Evolutionary conservation across 2,888 invertebrate genomes (phyloP), one percentile per base, ranked within the genome.

Genomic region (Allacma fusca): DNA sequence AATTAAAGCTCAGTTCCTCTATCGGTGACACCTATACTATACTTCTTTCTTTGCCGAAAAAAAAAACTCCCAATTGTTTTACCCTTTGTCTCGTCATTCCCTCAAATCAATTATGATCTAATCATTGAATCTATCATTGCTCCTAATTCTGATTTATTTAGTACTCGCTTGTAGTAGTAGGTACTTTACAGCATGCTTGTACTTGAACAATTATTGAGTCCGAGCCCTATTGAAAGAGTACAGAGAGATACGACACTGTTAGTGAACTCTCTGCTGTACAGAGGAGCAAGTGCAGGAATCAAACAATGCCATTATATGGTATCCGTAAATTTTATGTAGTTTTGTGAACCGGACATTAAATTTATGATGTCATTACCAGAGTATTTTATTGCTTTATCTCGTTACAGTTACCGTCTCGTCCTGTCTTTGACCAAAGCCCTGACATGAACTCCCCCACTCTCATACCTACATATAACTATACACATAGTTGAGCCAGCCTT

Each of bases 61-160:
- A 19, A 28, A n/a, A 23, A 65, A 40, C 19, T 68, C 34, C 12
- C 19, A 68, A 40, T 68, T 68, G 40, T 68, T 68, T 34, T 34
- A 40, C n/a, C 23, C 40, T 40, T 68, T 68, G 68, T 68, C 40
- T 68, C 23, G 16, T 21, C 40, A 50, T 19, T 68, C 68, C 68
- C 40, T 68, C 68, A 68, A 68, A 68, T 68, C 68, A 68, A 68
- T 68, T 68, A 68, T 68, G 40, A 68, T 40, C 40, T 68, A 68
- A 68, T 68, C 68, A 68, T 68, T 65, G 28, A 28, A 65, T 65
- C 65, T 65, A 65, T 65, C 65, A 65, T 65, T 65, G 65, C 24
- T 65, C 29, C 65, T 65, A 65, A 65, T 65, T 65, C 26, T 28
- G n/a, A 65, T 28, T 65, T 21, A 21, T 13, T n/a, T 9, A 34